Evolutionary conservation across 2,113 vertebrate genomes (phyloP).

Genomic region (Hyperopisus bebe): DNA sequence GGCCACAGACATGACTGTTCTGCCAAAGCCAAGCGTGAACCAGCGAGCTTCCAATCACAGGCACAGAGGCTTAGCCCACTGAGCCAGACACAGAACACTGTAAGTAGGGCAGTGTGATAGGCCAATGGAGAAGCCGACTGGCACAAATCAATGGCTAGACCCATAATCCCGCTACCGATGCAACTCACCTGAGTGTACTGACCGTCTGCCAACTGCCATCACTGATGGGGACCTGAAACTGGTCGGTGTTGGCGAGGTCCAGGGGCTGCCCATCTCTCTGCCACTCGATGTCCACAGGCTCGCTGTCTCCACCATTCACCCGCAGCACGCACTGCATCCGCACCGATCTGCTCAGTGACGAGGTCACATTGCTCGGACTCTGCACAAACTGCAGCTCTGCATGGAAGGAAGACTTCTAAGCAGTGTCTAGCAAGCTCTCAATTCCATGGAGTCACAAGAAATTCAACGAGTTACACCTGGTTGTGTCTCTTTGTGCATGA

Average conservation of each 20-base stretch:
- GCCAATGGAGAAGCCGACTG: background rate
- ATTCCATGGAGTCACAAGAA: background rate
- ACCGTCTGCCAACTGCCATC: constrained; percentile 47
- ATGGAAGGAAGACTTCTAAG: background rate
- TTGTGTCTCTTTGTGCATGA: background rate
- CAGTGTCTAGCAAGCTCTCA: background rate
- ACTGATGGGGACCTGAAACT: constrained; percentile 53
- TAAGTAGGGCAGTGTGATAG: background rate
- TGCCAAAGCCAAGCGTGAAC: background rate
- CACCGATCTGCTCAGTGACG: constrained; percentile 51
- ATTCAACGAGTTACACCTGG: background rate
- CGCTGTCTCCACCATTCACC: constrained; percentile 30
- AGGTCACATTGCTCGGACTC: constrained; percentile 49
- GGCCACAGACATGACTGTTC: background rate
- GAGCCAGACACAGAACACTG: background rate
- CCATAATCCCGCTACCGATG: background rate
- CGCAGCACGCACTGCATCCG: constrained; percentile 46
- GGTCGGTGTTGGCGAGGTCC: constrained; percentile 51
- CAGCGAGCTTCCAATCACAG: background rate
- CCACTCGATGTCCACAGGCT: constrained; percentile 54
- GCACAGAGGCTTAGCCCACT: background rate
- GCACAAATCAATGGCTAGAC: background rate
- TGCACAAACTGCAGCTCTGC: constrained; percentile 34
- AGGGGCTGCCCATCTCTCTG: constrained; percentile 43
- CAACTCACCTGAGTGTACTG: constrained; percentile 16